Conservation (phyloP, 2,797 vertebrate genomes). For the Phrynocephalus vlangalii region DNA sequence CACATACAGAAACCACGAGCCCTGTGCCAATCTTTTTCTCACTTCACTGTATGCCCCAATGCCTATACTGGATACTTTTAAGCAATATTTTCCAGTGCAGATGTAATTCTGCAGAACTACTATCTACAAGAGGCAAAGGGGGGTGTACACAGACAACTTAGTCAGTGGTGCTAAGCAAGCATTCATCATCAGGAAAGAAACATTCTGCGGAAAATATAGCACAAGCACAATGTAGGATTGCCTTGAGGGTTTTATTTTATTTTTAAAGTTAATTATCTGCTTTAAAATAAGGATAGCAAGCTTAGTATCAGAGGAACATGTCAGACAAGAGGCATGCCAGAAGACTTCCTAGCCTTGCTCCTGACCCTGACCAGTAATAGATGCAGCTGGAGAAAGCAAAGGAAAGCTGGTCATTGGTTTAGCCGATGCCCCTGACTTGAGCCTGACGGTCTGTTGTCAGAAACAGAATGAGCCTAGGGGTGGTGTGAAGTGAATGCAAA, state of each 20-base stretch:
- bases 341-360: not conserved
- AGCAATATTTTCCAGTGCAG: not conserved
- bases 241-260: not conserved
- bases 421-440: not conserved
- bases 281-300: not conserved
- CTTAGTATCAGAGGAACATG: not conserved
- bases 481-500: not conserved
- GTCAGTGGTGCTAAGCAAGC: not conserved
- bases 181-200: constrained; percentile 3
- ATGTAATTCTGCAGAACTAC: not conserved
- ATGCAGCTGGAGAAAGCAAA: not conserved
- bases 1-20: not conserved
- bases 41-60: not conserved
- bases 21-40: not conserved
- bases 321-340: not conserved
- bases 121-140: not conserved
- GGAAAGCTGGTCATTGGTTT: not conserved
- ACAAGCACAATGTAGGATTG: not conserved
- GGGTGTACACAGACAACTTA: not conserved
- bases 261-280: constrained; percentile 7
- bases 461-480: not conserved
- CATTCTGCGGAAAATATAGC: not conserved
- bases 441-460: not conserved
- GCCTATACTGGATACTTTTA: not conserved
- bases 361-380: not conserved